phyloP scores from a whole-genome alignment of 1,140 invertebrate genomes.

The Thaumatotibia leucotreta region DNA sequence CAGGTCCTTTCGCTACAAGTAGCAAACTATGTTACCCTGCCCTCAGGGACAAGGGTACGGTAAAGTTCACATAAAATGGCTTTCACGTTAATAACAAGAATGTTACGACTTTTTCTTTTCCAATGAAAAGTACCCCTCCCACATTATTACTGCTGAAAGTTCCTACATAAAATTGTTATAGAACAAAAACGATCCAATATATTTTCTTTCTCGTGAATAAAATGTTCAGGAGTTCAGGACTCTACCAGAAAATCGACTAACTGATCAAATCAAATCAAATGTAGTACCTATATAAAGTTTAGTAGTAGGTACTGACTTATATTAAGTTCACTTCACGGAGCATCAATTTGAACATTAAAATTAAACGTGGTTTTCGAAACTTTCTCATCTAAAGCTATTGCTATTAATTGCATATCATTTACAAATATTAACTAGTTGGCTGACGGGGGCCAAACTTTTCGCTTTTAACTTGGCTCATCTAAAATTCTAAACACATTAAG shows the following conservation, averaged over 20 bases:
- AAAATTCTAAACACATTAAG: background rate
- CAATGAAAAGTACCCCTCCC: background rate
- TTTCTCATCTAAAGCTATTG: background rate
- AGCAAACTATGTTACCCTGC: background rate
- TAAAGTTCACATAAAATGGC: constrained; percentile 28
- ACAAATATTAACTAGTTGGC: background rate
- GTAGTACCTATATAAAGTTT: background rate
- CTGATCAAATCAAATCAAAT: no score
- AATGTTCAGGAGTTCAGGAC: no score
- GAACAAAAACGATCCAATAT: background rate
- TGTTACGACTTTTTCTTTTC: constrained; percentile 12
- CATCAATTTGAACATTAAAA: background rate
- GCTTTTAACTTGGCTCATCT: background rate
- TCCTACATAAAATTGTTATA: background rate
- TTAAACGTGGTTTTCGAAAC: background rate
- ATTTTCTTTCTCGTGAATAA: background rate
- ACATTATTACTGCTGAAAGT: background rate
- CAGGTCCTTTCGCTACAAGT: background rate
- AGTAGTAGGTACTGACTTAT: background rate
- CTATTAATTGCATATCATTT: background rate
- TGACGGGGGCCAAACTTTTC: background rate
- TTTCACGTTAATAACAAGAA: constrained; percentile 6
- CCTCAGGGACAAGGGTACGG: constrained; percentile 8
- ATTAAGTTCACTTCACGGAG: background rate
- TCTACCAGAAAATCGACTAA: no score